Conservation (phyloP, 1,140 invertebrate species). For the Caenorhabditis latens region DNA sequence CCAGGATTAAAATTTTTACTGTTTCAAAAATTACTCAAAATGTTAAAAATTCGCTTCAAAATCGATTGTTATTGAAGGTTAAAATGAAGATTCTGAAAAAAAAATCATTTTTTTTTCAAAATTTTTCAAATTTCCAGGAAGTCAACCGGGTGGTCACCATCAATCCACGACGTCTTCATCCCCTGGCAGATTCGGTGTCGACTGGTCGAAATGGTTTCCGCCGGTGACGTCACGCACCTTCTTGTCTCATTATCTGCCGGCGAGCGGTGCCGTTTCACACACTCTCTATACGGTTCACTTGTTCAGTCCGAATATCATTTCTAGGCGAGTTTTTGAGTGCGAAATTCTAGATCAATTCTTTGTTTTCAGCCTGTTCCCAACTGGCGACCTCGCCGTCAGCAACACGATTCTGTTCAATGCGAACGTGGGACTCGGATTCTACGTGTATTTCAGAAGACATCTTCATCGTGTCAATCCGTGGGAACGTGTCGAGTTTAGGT, state of each 20-base stretch:
- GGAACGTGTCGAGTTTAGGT: conserved; percentile 63
- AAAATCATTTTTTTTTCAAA: too few species aligned
- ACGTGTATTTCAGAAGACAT: conserved; percentile 66
- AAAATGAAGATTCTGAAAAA: too few species aligned
- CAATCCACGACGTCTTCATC: too few species aligned
- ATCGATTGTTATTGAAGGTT: too few species aligned
- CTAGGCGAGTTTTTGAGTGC: conserved; percentile 50
- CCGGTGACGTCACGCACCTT: conserved; percentile 60
- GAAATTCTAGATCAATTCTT: too few species aligned
- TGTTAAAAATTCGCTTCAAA: too few species aligned
- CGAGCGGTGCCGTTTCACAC: conserved; percentile 65
- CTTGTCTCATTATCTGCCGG: conserved; percentile 66
- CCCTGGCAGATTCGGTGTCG: neutral
- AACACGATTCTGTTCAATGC: conserved; percentile 70
- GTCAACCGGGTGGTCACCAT: too few species aligned
- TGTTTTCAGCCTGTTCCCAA: conserved; percentile 68
- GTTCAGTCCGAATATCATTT: conserved; percentile 64
- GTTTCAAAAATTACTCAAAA: too few species aligned
- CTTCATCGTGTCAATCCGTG: conserved; percentile 57
- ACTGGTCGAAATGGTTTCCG: conserved; percentile 55
- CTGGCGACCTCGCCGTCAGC: conserved; percentile 67
- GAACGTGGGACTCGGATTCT: conserved; percentile 68
- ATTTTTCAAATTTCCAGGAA: too few species aligned
- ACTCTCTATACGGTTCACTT: conserved; percentile 65
- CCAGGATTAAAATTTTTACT: too few species aligned